Evolutionary conservation across 1,140 invertebrate genomes (phyloP).

Genomic region (Steinernema feltiae): DNA sequence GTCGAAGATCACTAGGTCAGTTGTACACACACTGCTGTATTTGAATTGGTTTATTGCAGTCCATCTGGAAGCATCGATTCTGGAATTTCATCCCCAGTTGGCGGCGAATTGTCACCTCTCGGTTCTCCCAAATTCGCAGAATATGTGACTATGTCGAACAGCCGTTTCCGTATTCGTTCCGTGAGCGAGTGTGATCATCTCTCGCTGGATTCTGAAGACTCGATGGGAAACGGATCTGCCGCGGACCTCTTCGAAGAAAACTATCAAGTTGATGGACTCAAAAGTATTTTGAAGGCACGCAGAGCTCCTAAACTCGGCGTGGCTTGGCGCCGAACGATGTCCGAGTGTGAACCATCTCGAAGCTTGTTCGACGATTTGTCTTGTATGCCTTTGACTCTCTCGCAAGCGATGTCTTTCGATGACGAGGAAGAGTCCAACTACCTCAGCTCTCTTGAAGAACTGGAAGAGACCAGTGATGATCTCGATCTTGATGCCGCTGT

Average conservation of each 20-base stretch:
- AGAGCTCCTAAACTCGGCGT: background rate
- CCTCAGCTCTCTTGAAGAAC: background rate
- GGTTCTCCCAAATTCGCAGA: background rate
- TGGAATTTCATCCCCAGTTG: background rate
- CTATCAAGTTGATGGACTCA: background rate
- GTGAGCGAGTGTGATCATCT: background rate
- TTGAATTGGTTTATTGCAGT: background rate
- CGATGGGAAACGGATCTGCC: background rate
- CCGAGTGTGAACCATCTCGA: background rate
- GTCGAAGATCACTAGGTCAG: background rate
- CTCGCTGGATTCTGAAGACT: background rate
- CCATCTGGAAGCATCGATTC: background rate
- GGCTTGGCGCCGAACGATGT: background rate
- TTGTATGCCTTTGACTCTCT: background rate
- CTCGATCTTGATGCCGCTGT: background rate
- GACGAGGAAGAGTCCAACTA: background rate
- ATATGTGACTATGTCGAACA: background rate
- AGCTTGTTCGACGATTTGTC: background rate
- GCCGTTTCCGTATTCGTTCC: background rate
- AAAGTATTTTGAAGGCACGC: background rate
- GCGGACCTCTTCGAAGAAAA: background rate
- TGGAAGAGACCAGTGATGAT: conserved; percentile 9
- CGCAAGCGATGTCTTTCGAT: background rate
- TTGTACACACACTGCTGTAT: background rate
- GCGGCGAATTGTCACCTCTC: background rate